A percentile compares a stretch with the other conserved stretches of the same genome.
These are phyloP conservation scores for Hypothenemus hampei DNA, from an alignment of 1,140 invertebrate species.

Conservation along the genomic window DNA sequence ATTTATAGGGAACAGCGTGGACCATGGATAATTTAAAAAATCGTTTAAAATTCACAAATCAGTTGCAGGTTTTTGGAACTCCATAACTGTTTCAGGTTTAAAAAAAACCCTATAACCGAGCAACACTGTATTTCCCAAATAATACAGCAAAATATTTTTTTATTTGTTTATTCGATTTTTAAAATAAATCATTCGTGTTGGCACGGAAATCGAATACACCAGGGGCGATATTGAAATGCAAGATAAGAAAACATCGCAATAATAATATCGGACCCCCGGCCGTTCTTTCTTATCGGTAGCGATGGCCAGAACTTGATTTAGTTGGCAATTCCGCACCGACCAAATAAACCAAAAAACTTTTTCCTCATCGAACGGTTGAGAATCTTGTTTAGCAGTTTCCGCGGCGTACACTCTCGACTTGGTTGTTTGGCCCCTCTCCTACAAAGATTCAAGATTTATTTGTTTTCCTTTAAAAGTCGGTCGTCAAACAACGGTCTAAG, in stretches of 20 bases:
- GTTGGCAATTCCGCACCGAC: background rate
- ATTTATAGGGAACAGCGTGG: no score
- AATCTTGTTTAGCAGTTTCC: background rate
- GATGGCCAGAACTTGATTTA: constrained; percentile 1
- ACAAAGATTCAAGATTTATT: constrained; percentile 5
- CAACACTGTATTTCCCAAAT: no score
- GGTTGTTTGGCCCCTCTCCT: background rate
- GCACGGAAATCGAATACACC: background rate
- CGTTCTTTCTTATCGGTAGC: background rate
- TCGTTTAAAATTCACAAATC: no score
- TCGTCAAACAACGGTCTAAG: background rate
- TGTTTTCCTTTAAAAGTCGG: constrained; percentile 1
- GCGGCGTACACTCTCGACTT: background rate
- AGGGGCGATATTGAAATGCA: background rate
- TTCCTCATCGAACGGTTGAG: background rate
- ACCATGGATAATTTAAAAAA: no score
- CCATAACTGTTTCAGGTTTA: no score
- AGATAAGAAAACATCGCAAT: background rate
- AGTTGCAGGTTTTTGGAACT: no score
- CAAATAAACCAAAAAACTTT: background rate
- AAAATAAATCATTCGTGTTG: no score
- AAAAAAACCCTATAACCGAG: no score
- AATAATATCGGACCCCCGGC: background rate
- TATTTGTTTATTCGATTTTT: no score
- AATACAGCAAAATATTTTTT: no score